Percentiles rank a stretch among this genome's conserved stretches.
Evolutionary conservation across 64 coral and sea anemone genomes (phyloP).

Genomic region (Dendrophyllia cribrosa): DNA sequence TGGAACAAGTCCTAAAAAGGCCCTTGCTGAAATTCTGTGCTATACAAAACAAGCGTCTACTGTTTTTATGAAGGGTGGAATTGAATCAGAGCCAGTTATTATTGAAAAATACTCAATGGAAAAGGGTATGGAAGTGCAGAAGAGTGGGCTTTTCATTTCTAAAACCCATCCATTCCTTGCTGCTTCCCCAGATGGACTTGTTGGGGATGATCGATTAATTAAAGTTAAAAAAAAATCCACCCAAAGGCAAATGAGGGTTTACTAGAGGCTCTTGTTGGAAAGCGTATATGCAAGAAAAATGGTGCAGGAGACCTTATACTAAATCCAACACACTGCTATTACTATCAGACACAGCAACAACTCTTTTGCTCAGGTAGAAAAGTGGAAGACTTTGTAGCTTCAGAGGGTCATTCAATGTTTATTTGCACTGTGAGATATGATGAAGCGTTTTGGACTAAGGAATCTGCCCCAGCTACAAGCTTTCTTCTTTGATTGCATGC

Average conservation of each 20-base stretch:
- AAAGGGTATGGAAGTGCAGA: constrained; percentile 27
- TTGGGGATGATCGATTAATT: constrained; percentile 55
- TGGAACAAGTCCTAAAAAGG: constrained; percentile 76
- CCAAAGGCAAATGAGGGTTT: constrained; percentile 64
- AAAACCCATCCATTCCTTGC: constrained; percentile 49
- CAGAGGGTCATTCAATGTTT: constrained; percentile 34
- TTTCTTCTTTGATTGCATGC: constrained; percentile 48
- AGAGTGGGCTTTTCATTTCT: constrained; percentile 58
- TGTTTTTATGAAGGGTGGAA: constrained; percentile 58
- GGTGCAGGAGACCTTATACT: constrained; percentile 36
- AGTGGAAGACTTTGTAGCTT: constrained; percentile 35
- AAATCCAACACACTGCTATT: constrained; percentile 45
- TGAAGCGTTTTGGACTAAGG: constrained; percentile 49
- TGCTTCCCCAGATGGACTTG: constrained; percentile 52
- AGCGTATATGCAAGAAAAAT: constrained; percentile 46
- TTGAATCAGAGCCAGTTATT: constrained; percentile 56
- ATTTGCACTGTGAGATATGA: constrained; percentile 44
- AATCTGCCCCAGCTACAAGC: constrained; percentile 55
- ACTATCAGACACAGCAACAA: constrained; percentile 38
- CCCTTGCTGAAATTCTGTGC: constrained; percentile 37
- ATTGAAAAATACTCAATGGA: constrained; percentile 52
- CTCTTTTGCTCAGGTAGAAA: constrained; percentile 39
- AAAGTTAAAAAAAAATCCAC: constrained; percentile 56
- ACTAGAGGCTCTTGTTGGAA: constrained; percentile 53
- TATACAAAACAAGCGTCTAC: constrained; percentile 30